Evolutionary conservation across 2,888 invertebrate genomes (phyloP), one percentile per base, ranked within the genome.

Genomic region (Ochropleura leucogaster): DNA sequence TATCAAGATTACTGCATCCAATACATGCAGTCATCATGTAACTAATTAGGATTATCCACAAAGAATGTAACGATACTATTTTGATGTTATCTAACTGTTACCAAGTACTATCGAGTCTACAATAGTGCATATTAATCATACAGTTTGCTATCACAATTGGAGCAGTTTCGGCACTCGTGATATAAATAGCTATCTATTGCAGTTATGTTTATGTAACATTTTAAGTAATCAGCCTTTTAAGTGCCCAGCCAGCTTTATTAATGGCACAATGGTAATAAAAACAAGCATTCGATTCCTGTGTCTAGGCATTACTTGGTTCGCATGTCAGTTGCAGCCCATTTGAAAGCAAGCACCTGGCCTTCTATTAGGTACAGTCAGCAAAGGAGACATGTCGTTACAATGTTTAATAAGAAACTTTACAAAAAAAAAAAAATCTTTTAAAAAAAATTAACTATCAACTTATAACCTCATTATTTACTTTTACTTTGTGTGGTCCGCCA

Each of bases 11-110:
- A 49, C 9, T 63, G 10, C 46, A 72, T 53, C 63, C 51, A 14
- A 3, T 6, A 60, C 7, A 42, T 42, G 64, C 20, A 59, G 68
- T 59, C 72, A 49, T 71, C 80, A 63, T 74, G 68, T 73, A 77
- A 66, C 82, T 83, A 85, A 83, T 83, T 85, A 83, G 71, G 82
- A 82, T 77, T 82, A 82, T 77, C 65, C 62, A 71, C 67, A 84
- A 64, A 53, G 59, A 72, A 84, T 84, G 63, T 42, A 64, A 53
- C 59, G 68, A 82, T 79, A 79, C 40, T 76, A 59, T 66, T 66
- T 51, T n/a, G 66, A 63, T 82, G 63, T 81, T 77, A 83, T 72
- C 71, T 82, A 74, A 77, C 70, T 30, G 53, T 49, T 77, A 72
- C 81, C 40, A 16, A 9, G n/a, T 66, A 62, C 53, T 30, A 57